Evolutionary conservation across 1,140 invertebrate species (phyloP).

Genomic region (Tetranychus cinnabarinus): DNA sequence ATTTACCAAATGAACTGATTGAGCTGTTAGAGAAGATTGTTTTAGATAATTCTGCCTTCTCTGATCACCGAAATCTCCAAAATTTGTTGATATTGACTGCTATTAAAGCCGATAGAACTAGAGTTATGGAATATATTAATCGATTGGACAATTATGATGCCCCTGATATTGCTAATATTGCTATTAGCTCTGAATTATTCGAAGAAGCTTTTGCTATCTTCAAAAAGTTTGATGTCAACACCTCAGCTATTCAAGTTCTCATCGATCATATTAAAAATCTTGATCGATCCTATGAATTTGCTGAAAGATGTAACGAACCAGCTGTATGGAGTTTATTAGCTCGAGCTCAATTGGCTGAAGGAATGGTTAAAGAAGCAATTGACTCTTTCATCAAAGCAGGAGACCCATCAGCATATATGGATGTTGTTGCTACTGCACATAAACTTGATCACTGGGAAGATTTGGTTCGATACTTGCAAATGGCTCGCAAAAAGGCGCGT

Average conservation of each 20-base stretch:
- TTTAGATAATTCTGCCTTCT: constrained; percentile 90
- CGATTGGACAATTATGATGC: constrained; percentile 98
- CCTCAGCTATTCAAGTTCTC: constrained; percentile 92
- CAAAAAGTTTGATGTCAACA: constrained; percentile 99
- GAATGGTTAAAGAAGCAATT: constrained; percentile 90
- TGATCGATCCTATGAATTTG: constrained; percentile 96
- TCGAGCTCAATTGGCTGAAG: constrained; percentile 77
- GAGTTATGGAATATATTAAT: constrained; percentile 76
- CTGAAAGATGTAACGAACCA: constrained; percentile 93
- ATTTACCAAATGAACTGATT: constrained; percentile 96
- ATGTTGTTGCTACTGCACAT: constrained; percentile 84
- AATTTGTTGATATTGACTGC: constrained; percentile 56
- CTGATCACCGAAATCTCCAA: constrained; percentile 69
- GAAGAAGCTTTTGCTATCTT: constrained; percentile 99
- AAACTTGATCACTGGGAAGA: constrained; percentile 87
- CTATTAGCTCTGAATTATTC: constrained; percentile 86
- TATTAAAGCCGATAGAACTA: constrained; percentile 86
- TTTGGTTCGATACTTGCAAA: constrained; percentile 84
- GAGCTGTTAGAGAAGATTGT: constrained; percentile 98
- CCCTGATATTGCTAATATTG: constrained; percentile 98
- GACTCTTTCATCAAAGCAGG: constrained; percentile 99
- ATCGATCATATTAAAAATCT: constrained; percentile 95
- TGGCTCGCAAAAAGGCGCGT: constrained; percentile 97
- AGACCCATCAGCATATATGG: constrained; percentile 89
- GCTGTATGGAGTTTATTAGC: constrained; percentile 95